Evolutionary conservation across 2,113 vertebrate species (phyloP).

Genomic region (Thinocorus orbignyianus): DNA sequence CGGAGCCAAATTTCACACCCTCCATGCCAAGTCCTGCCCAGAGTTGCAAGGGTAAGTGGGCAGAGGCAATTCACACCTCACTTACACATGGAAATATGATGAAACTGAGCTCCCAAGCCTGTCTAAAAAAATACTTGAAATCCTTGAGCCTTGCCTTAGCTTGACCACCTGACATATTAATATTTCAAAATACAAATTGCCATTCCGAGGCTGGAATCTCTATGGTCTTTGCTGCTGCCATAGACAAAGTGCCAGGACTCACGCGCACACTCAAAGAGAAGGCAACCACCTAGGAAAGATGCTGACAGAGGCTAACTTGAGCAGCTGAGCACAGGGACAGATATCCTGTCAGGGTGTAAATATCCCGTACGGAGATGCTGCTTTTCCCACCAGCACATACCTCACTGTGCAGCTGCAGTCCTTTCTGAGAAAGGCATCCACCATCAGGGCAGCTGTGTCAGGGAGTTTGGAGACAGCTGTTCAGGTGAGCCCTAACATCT

Average conservation of each 20-base stretch:
- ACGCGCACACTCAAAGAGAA: neutral
- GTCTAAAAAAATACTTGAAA: neutral
- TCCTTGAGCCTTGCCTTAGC: neutral
- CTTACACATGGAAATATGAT: neutral
- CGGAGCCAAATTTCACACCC: rapidly evolving
- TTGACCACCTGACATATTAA: neutral
- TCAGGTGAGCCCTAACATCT: neutral
- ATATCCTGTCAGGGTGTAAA: neutral
- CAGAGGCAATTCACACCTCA: neutral
- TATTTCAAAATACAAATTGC: neutral
- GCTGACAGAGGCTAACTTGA: neutral
- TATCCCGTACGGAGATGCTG: neutral
- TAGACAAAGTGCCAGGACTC: neutral
- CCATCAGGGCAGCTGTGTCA: neutral
- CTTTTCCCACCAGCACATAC: neutral
- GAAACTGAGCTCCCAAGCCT: neutral
- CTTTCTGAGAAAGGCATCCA: neutral
- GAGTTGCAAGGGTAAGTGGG: neutral
- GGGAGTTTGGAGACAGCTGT: neutral
- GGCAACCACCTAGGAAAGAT: neutral
- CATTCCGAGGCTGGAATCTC: neutral
- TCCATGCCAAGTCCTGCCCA: neutral
- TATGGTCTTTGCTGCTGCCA: neutral
- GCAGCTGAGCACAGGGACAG: neutral
- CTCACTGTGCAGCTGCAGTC: neutral